These are phyloP conservation scores for Drosophila sp. DNA, from an alignment of 1,140 invertebrate genomes.

Conservation along the genomic window DNA sequence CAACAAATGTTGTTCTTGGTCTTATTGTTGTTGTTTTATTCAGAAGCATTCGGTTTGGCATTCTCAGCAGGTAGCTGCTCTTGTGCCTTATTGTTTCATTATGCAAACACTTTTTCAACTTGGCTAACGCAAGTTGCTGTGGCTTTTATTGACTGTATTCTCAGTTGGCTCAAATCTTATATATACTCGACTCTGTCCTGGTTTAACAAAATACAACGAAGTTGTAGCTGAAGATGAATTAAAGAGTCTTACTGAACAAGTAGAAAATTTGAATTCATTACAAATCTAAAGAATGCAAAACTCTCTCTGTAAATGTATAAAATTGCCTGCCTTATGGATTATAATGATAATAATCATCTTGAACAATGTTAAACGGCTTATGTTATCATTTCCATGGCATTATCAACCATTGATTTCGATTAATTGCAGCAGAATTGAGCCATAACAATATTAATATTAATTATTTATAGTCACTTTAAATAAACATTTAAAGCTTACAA, in stretches of 20 bases:
- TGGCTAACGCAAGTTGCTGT: conserved; percentile 23
- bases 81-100: conserved; percentile 36
- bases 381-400: no score
- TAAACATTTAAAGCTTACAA: no score
- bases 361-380: no score
- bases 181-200: neutral
- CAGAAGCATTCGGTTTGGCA: conserved; percentile 17
- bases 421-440: no score
- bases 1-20: conserved; percentile 37
- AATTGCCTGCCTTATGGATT: no score
- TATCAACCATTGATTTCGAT: no score
- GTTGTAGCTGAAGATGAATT: conserved; percentile 40
- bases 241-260: neutral
- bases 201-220: neutral
- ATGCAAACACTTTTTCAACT: conserved; percentile 44
- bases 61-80: conserved; percentile 13
- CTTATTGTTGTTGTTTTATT: neutral
- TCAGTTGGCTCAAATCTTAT: conserved; percentile 4
- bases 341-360: no score
- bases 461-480: neutral
- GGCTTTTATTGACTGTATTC: conserved; percentile 20
- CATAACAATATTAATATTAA: no score
- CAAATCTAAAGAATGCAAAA: no score
- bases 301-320: no score
- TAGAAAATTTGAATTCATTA: no score